Percentiles rank a stretch among this genome's conserved stretches.
phyloP scores from a whole-genome alignment of 2,113 vertebrate species.

The Solenodon paradoxus region DNA sequence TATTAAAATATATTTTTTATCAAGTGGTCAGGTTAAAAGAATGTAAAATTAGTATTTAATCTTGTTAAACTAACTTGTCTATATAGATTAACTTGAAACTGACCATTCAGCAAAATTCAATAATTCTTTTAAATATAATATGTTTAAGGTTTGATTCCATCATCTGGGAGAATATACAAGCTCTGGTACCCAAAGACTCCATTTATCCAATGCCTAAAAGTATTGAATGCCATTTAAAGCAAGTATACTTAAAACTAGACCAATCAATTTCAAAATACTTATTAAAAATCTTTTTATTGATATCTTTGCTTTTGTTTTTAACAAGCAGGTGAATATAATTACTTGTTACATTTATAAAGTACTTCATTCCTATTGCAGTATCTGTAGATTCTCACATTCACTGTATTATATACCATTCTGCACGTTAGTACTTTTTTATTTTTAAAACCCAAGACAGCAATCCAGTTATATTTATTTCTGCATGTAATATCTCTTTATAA shows the following conservation, averaged over 20 bases:
- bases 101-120: neutral
- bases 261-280: neutral
- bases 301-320: neutral
- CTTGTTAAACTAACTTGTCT: neutral
- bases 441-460: neutral
- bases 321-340: neutral
- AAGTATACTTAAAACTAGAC: neutral
- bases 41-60: neutral
- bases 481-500: neutral
- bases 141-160: neutral
- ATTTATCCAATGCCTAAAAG: neutral
- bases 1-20: neutral
- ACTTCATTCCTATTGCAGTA: accelerated
- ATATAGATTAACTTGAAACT: neutral
- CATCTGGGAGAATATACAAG: neutral
- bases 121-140: neutral
- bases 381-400: neutral
- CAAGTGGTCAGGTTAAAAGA: neutral
- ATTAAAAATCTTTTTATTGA: neutral
- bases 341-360: neutral
- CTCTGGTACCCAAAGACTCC: neutral
- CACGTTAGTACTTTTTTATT: neutral
- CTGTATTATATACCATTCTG: neutral
- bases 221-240: neutral
- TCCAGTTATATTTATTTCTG: neutral